Percentiles rank a stretch among this genome's conserved stretches.
phyloP scores from a whole-genome alignment of 2,797 vertebrate genomes.

The Scleropages formosus region DNA sequence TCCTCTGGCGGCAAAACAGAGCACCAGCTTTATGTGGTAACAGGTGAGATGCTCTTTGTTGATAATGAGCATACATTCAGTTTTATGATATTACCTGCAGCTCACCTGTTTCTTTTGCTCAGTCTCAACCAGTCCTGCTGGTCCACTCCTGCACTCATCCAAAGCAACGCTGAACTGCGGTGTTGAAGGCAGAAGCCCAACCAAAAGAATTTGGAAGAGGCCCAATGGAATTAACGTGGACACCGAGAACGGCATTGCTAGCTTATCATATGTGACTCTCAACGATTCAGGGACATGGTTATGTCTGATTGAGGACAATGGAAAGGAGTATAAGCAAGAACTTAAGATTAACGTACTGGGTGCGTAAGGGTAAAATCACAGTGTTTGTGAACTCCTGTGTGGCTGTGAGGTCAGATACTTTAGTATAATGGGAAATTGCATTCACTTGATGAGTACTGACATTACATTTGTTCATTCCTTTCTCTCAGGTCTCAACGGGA shows the following conservation, averaged over 20 bases:
- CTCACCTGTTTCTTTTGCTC: background rate
- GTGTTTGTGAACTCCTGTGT: too few species aligned
- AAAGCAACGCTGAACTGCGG: conserved; percentile 29
- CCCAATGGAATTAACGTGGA: rapidly evolving
- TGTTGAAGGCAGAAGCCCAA: background rate
- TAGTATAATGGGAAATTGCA: background rate
- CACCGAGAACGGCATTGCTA: background rate
- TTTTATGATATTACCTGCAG: background rate
- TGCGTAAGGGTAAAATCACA: background rate
- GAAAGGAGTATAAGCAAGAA: rapidly evolving
- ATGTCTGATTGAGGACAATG: conserved; percentile 27
- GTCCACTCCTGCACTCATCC: background rate
- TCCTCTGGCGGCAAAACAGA: rapidly evolving
- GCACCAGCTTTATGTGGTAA: conserved; percentile 7
- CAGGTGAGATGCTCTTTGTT: conserved; percentile 32
- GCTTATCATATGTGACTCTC: conserved; percentile 9
- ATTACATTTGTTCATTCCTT: background rate
- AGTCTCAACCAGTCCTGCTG: conserved; percentile 35
- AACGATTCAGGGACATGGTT: conserved; percentile 25
- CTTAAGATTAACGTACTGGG: conserved; percentile 11
- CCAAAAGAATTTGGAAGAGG: conserved; percentile 24
- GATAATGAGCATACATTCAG: background rate
- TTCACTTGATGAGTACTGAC: background rate
- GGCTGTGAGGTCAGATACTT: background rate
- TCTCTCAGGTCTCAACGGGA: conserved; percentile 18